Evolutionary conservation across 1,140 invertebrate species (phyloP).

Genomic region (Diorhabda carinulata): DNA sequence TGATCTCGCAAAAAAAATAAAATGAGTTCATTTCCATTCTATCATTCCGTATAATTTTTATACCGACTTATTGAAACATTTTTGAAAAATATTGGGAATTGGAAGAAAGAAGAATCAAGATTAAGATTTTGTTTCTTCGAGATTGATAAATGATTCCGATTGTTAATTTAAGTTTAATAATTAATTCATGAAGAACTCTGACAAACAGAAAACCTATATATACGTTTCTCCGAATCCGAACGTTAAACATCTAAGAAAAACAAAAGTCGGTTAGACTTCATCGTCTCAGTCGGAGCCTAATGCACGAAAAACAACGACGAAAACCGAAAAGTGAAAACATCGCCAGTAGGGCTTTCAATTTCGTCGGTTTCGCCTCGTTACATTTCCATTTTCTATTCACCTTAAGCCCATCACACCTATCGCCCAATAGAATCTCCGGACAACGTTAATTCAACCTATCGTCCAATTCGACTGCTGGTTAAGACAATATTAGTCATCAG

Average conservation of each 20-base stretch:
- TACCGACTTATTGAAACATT: too few species aligned
- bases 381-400: slow-evolving; percentile 1
- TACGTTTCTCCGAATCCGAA: neutral
- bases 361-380: neutral
- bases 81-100: too few species aligned
- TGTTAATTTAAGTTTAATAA: neutral
- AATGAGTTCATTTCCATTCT: too few species aligned
- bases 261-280: neutral
- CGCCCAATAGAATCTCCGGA: neutral
- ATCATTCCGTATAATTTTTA: too few species aligned
- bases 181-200: slow-evolving; percentile 1
- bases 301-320: neutral
- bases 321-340: slow-evolving; percentile 2
- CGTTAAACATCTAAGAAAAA: slow-evolving; percentile 2
- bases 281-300: neutral
- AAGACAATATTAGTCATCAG: too few species aligned
- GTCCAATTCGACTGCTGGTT: too few species aligned
- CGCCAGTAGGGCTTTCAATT: neutral
- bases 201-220: neutral
- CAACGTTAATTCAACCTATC: too few species aligned
- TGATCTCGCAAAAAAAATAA: too few species aligned
- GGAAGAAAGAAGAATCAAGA: too few species aligned
- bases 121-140: too few species aligned
- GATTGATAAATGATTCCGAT: neutral
- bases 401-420: neutral